Evolutionary conservation across 2,888 invertebrate species (phyloP), one percentile per base, ranked within the genome.

Genomic region (Acanthosepion esculentum): DNA sequence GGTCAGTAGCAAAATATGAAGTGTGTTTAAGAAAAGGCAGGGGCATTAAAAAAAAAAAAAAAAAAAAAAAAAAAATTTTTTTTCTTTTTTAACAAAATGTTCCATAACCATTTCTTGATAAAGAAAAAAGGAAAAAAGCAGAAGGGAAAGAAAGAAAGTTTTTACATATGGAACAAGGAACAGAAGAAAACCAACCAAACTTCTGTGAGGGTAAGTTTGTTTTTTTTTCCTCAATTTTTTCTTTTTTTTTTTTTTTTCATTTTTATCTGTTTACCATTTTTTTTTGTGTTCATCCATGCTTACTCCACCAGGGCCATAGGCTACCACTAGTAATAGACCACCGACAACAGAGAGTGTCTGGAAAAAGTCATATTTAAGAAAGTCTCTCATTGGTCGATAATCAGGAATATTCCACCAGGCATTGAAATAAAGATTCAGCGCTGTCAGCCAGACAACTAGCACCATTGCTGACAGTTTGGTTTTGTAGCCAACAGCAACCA

Each of bases 261-360:
- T 92, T 50, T 50, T n/a, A 92, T 93, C 23, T 93, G 23, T 48
- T 93, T 96, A 99, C 99, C 99, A 99, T 97, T 99, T 98, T 98
- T 99, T 99, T 98, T 99, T 99, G 98, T 99, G 99, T 97, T 99
- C 99, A 98, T 99, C 99, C 99, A 99, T 99, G 95, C 99, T 99
- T 93, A 97, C 97, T n/a, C 97, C 97, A 23, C 99, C 99, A 91
- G 99, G 99, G 78, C 99, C 99, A 95, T 99, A 98, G 95, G 99
- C 99, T 26, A 99, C 99, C 96, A 99, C 99, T 98, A 99, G 99
- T 95, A 99, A 98, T 50, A 99, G 98, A 94, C 99, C 99, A 95
- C 99, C 99, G 97, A 99, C 98, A 95, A 99, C 99, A 92, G 99
- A 99, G 97, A 99, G 98, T 92, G 99, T 99, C 99, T 99, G 98